These are phyloP conservation scores for Achroia grisella DNA, from an alignment of 1,140 invertebrate genomes.

Conservation along the genomic window DNA sequence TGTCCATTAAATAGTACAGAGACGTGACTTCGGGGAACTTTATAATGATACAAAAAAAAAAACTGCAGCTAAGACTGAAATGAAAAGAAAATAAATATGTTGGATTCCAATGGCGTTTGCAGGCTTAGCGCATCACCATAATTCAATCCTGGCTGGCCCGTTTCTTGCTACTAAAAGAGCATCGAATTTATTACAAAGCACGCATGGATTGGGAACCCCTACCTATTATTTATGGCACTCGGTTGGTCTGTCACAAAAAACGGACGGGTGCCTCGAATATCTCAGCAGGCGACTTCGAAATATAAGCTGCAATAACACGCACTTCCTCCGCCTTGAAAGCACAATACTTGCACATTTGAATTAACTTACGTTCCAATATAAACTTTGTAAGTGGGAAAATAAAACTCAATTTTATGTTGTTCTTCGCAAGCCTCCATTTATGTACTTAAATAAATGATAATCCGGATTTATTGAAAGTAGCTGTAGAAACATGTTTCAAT, in stretches of 20 bases:
- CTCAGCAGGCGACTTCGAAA: conserved; percentile 65
- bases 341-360: conserved; percentile 30
- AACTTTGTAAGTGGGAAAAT: conserved; percentile 28
- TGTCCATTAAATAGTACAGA: conserved; percentile 36
- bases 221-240: conserved; percentile 72
- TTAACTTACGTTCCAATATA: conserved; percentile 19
- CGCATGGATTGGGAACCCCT: conserved; percentile 57
- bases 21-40: conserved; percentile 39
- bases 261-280: conserved; percentile 63
- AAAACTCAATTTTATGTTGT: conserved; percentile 32
- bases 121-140: conserved; percentile 69
- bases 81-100: conserved; percentile 61
- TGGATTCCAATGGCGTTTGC: conserved; percentile 50
- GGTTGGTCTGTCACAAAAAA: conserved; percentile 71
- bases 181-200: conserved; percentile 70
- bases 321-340: conserved; percentile 55
- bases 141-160: conserved; percentile 61
- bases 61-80: conserved; percentile 39
- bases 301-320: conserved; percentile 71
- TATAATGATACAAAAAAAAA: conserved; percentile 46
- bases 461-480: conserved; percentile 66
- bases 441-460: conserved; percentile 57
- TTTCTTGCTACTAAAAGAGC: conserved; percentile 66
- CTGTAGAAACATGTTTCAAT: conserved; percentile 54
- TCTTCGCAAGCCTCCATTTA: conserved; percentile 9